These are phyloP conservation scores for Agelastica alni DNA, from an alignment of 2,888 invertebrate genomes.

Conservation along the genomic window DNA sequence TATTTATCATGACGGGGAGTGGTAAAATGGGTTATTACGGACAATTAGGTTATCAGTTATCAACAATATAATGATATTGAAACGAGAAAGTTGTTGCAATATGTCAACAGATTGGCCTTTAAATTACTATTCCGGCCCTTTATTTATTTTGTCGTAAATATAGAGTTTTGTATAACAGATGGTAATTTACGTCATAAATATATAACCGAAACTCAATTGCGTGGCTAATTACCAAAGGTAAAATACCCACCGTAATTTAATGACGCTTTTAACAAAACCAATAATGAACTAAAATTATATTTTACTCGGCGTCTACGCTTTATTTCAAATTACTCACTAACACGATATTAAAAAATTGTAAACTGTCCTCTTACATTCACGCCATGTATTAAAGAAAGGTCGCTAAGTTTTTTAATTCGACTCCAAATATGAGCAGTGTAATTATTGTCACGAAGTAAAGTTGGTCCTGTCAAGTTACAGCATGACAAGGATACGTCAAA, in stretches of 20 bases:
- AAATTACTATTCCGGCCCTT: neutral
- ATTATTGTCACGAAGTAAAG: neutral
- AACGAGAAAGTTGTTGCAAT: no score
- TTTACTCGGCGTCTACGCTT: neutral
- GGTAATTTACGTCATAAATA: slow-evolving; percentile 10
- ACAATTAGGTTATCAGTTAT: no score
- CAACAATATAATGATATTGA: no score
- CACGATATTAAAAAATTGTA: neutral
- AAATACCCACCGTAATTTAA: slow-evolving; percentile 1
- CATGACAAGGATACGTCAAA: no score
- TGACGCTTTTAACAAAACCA: slow-evolving; percentile 5
- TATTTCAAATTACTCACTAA: neutral
- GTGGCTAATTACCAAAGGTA: slow-evolving; percentile 6
- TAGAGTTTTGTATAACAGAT: slow-evolving; percentile 4
- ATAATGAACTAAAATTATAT: slow-evolving; percentile 3
- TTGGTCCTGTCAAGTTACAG: no score
- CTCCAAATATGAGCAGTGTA: neutral
- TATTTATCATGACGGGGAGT: no score
- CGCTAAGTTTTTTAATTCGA: neutral
- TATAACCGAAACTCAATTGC: slow-evolving; percentile 6
- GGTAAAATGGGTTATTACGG: no score
- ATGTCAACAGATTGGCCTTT: slow-evolving; percentile 5
- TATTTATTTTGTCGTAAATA: slow-evolving; percentile 9
- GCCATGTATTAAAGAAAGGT: neutral
- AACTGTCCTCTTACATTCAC: neutral